Evolutionary conservation across 2,797 vertebrate genomes (phyloP).

Genomic region (Erethizon dorsatum): DNA sequence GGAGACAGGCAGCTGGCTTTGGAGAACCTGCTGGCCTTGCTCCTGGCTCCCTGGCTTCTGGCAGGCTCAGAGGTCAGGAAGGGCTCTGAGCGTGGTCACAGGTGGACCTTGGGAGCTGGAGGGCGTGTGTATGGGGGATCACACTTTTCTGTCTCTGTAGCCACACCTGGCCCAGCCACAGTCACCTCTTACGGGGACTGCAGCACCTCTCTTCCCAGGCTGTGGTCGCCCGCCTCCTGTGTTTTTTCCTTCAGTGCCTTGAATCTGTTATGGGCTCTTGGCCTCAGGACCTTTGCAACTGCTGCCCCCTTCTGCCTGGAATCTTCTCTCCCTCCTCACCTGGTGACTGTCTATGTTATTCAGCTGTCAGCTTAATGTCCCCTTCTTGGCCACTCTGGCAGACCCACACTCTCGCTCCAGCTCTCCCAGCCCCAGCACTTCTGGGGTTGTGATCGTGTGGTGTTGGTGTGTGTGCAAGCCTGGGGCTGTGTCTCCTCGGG

Average conservation of each 20-base stretch:
- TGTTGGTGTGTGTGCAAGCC: not conserved
- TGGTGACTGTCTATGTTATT: not conserved
- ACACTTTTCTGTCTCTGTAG: not conserved
- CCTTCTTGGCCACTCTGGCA: not conserved
- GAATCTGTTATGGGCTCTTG: not conserved
- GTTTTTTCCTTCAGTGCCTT: not conserved
- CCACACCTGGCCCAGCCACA: not conserved
- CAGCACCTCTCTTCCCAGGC: not conserved
- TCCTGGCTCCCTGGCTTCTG: not conserved
- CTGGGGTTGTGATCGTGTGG: not conserved
- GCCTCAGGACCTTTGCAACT: slow-evolving; percentile 28
- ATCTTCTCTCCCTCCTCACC: not conserved
- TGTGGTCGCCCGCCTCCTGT: not conserved
- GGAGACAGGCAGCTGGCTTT: not conserved
- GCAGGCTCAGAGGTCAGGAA: not conserved
- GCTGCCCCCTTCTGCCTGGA: not conserved
- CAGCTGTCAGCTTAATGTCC: not conserved
- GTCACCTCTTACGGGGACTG: not conserved
- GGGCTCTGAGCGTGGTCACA: not conserved
- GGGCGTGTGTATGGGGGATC: not conserved
- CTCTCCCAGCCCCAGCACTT: fast-evolving
- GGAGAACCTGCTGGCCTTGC: not conserved
- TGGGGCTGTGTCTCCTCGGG: not conserved
- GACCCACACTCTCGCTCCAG: not conserved
- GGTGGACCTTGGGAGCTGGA: not conserved